These are phyloP conservation scores for Thalassarche chlororhynchos DNA, from an alignment of 2,113 vertebrate species.

Conservation along the genomic window DNA sequence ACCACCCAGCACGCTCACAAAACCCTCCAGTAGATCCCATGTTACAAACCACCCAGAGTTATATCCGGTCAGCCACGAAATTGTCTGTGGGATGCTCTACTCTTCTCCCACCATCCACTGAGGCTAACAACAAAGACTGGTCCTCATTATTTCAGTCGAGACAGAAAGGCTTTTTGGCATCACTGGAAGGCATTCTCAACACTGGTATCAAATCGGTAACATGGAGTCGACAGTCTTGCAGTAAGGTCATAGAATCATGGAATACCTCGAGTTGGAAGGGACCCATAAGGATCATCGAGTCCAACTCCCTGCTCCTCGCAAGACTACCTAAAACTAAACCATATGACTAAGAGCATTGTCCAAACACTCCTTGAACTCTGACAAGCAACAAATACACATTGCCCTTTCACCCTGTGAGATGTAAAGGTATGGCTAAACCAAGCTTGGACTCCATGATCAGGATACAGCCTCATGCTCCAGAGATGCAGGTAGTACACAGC, in stretches of 20 bases:
- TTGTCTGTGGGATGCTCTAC: not conserved
- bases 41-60: not conserved
- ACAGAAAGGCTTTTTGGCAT: not conserved
- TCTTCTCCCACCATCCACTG: not conserved
- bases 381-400: not conserved
- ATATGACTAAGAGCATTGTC: not conserved
- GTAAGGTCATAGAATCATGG: not conserved
- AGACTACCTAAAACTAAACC: not conserved
- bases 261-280: not conserved
- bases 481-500: not conserved
- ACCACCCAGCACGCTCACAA: not conserved
- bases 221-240: not conserved
- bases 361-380: not conserved
- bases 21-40: not conserved
- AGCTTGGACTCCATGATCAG: not conserved
- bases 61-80: not conserved
- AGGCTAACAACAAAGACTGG: not conserved
- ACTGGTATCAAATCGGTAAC: not conserved
- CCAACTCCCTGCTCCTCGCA: not conserved
- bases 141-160: not conserved
- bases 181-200: not conserved
- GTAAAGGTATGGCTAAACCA: not conserved
- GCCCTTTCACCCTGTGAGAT: not conserved
- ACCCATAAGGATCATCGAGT: not conserved
- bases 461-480: not conserved